Conservation (phyloP, 2,797 vertebrate genomes). For the Rhabdophis nuchalis region DNA sequence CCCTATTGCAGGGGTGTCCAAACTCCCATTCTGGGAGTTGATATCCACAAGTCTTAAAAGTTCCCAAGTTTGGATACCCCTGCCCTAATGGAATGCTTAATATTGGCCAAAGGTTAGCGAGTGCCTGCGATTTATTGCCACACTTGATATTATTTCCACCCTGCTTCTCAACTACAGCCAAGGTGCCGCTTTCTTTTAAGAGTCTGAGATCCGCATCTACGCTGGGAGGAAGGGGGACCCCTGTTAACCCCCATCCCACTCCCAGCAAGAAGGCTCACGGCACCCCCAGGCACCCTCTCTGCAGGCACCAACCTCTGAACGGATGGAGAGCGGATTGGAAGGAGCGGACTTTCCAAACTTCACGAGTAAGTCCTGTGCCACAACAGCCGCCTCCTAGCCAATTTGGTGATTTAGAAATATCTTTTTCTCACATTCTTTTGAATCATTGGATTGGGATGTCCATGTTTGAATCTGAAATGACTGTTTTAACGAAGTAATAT, state of each 20-base stretch:
- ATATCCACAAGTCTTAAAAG: too few species aligned
- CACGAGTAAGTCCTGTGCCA: not conserved
- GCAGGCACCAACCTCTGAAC: not conserved
- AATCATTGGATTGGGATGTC: not conserved
- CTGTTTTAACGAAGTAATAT: not conserved
- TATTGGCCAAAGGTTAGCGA: not conserved
- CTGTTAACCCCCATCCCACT: too few species aligned
- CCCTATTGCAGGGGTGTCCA: too few species aligned
- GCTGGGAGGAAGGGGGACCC: not conserved
- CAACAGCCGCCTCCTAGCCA: not conserved
- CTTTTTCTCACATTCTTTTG: not conserved
- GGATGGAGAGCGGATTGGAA: not conserved
- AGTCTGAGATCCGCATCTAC: not conserved
- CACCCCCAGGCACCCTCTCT: rapidly evolving
- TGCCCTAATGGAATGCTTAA: not conserved
- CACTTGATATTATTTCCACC: not conserved
- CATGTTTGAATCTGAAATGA: not conserved
- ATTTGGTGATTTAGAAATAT: not conserved
- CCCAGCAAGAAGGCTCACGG: slow-evolving; percentile 24
- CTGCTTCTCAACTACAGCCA: not conserved
- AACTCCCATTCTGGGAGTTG: too few species aligned
- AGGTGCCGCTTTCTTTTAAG: slow-evolving; percentile 19
- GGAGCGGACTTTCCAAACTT: not conserved
- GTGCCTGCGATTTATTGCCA: slow-evolving; percentile 27
- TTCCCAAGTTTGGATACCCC: too few species aligned